Evolutionary conservation across 2,113 vertebrate species (phyloP).

Genomic region (Pycnonotus jocosus): DNA sequence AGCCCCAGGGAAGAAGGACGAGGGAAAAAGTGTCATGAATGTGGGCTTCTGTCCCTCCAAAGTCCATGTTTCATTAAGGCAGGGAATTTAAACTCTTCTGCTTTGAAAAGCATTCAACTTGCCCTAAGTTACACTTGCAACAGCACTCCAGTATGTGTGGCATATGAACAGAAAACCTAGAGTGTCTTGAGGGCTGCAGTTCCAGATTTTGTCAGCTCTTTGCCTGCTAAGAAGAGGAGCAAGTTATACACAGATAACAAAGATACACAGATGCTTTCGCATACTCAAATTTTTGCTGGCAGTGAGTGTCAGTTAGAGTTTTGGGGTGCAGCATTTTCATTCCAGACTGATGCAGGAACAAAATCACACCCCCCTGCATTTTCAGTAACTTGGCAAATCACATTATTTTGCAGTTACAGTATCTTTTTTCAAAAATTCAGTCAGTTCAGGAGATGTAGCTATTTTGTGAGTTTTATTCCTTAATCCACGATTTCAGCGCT

Average conservation of each 20-base stretch:
- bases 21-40: background rate
- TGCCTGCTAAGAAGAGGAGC: background rate
- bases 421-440: background rate
- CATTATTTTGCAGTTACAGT: background rate
- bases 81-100: background rate
- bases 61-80: background rate
- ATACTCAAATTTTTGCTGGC: background rate
- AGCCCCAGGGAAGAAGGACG: rapidly evolving
- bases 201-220: background rate
- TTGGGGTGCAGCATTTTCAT: background rate
- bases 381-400: background rate
- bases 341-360: background rate
- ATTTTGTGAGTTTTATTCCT: background rate
- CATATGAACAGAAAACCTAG: background rate
- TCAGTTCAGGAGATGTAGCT: background rate
- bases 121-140: background rate
- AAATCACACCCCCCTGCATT: background rate
- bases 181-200: background rate
- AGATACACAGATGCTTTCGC: background rate
- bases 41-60: background rate
- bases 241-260: background rate
- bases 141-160: background rate
- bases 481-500: background rate
- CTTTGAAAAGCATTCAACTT: background rate
- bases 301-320: background rate